These are phyloP conservation scores for Lucifuga dentata DNA, from an alignment of 2,113 vertebrate species.

Conservation along the genomic window DNA sequence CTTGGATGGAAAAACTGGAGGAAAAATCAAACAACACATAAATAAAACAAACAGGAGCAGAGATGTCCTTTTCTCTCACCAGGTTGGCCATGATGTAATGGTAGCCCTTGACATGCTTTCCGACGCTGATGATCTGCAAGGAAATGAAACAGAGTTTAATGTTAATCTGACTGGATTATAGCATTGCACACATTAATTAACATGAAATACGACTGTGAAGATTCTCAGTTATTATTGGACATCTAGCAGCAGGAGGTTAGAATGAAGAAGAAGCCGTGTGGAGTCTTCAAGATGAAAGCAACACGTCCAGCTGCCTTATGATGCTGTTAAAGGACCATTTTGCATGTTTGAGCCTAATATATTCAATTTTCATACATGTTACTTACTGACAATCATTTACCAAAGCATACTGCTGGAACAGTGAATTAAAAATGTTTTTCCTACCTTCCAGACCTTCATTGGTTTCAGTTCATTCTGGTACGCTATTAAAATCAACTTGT, in stretches of 20 bases:
- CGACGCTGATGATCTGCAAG: constrained; percentile 95
- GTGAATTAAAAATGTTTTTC: too few species aligned
- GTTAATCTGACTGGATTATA: constrained; percentile 67
- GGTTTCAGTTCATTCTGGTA: too few species aligned
- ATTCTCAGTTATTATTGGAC: too few species aligned
- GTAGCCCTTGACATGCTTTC: constrained; percentile 98
- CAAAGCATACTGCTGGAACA: too few species aligned
- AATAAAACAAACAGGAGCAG: not conserved
- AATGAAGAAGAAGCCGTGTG: constrained; percentile 42
- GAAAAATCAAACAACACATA: not conserved
- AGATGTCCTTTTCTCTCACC: constrained; percentile 78
- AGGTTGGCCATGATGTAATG: constrained; percentile 99
- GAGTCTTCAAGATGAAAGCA: not conserved
- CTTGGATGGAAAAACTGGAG: not conserved
- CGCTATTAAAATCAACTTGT: too few species aligned
- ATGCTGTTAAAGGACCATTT: too few species aligned
- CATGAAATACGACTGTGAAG: constrained; percentile 3
- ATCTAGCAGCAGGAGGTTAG: too few species aligned
- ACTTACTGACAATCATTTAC: too few species aligned
- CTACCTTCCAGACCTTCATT: too few species aligned
- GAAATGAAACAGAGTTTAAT: constrained; percentile 38
- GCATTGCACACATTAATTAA: constrained; percentile 50
- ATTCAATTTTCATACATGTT: too few species aligned
- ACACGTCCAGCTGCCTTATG: too few species aligned
- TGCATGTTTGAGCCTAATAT: too few species aligned